These are phyloP conservation scores for Rhingia campestris DNA, from an alignment of 2,888 invertebrate species.

Conservation along the genomic window DNA sequence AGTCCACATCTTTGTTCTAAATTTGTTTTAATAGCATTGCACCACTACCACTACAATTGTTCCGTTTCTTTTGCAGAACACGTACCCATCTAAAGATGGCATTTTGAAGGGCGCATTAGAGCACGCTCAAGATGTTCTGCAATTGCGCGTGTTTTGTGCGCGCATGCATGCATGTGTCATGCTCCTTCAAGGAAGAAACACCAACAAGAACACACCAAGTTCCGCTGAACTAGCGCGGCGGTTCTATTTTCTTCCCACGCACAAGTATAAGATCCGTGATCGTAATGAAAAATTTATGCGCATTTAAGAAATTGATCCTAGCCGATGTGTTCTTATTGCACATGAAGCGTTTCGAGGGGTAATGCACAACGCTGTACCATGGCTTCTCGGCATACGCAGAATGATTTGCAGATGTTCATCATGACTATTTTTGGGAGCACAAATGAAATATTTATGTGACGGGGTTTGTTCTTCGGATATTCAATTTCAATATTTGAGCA, in stretches of 20 bases:
- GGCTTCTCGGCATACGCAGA: slow-evolving; percentile 29
- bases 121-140: slow-evolving; percentile 58
- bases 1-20: slow-evolving; percentile 32
- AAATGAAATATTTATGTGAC: slow-evolving; percentile 51
- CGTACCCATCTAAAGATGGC: slow-evolving; percentile 5
- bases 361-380: slow-evolving; percentile 5
- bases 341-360: slow-evolving; percentile 55
- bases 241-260: slow-evolving; percentile 62
- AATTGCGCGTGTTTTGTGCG: slow-evolving; percentile 50
- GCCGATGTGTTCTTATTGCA: slow-evolving; percentile 33
- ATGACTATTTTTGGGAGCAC: slow-evolving; percentile 57
- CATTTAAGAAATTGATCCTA: slow-evolving; percentile 60
- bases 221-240: not conserved
- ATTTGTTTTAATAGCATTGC: slow-evolving; percentile 25
- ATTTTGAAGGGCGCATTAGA: slow-evolving; percentile 13
- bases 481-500: slow-evolving; percentile 41
- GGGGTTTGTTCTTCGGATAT: slow-evolving; percentile 40
- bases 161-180: slow-evolving; percentile 47
- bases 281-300: slow-evolving; percentile 51
- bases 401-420: slow-evolving; percentile 60
- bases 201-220: slow-evolving; percentile 4
- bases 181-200: slow-evolving; percentile 5
- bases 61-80: slow-evolving; percentile 43
- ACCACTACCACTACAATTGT: slow-evolving; percentile 23
- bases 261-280: slow-evolving; percentile 11